Evolutionary conservation across 2,888 invertebrate genomes (phyloP), one percentile per base, ranked within the genome.

Genomic region (Geophilus truncorum): DNA sequence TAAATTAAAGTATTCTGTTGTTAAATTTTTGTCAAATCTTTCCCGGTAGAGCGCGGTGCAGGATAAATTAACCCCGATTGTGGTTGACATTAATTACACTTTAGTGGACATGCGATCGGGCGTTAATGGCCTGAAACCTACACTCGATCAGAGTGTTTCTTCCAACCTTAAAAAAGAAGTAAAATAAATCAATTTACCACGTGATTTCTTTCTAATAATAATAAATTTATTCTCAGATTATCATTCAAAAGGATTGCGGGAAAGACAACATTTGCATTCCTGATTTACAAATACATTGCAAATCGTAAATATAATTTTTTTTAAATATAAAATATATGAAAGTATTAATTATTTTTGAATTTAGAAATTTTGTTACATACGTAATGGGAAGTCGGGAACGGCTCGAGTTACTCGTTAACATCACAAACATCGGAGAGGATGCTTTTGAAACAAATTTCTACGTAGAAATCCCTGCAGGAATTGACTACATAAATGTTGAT

Each of bases 211-310:
- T n/a, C n/a, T n/a, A n/a, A n/a, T n/a, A n/a, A n/a, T n/a, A n/a
- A n/a, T 32, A 32, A 32, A 9, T 32, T 32, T 32, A 4, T 32
- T 32, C 32, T 32, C 32, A 82, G 82, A 79, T 81, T 34, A 92
- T 91, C 84, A 94, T 98, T 80, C 92, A 93, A 86, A 97, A 97
- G 90, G 95, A 98, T 86, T 99, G 98, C 86, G 98, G 98, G 0
- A 86, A 90, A 0, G 97, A 98, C 86, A 95, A 97, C 85, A 90
- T 95, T 81, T 99, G 98, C 87, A 91, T 95, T 82, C 98, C 98
- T 0, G 93, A 98, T 87, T 89, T 98, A 21, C 90, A 90, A 81
- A 89, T 98, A 84, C 90, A 90, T 81, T 93, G 93, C 75, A 90
- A 89, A 32, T 90, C 93, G 92, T 87, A 84, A 84, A 86, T 86